Base-by-base conservation (phyloP, 2,888 invertebrate species). In the Nezara viridula region DNA sequence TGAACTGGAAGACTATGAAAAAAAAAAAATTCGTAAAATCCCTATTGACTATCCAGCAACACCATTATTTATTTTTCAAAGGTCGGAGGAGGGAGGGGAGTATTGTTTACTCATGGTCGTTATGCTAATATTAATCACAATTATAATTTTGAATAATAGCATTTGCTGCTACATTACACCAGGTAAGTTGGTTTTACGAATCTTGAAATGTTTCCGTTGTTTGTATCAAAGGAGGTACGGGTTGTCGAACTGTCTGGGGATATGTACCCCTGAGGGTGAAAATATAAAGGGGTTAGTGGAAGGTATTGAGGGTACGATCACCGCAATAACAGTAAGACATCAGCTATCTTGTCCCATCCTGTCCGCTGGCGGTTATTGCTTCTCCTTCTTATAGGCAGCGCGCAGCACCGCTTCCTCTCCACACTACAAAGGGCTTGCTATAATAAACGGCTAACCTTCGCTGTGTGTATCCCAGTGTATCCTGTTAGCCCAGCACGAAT, bases 301-400 rank as follows among this genome's bases (percentile, higher is more conserved):
- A 73, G 66, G 37, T 73, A 73, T 73, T 21, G 66, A 73, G 66
- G 66, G 66, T 73, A 37, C 66, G 37, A 73, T 73, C 32, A 73
- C 66, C 66, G 66, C 66, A 73, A 73, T 73, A 73, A 73, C 66
- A 73, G 19, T 73, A 73, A 73, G 66, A 37, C 6, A 32, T 37
- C 19, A 6, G 37, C 66, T 37, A 73, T 73, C 66, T 73, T 73
- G 66, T 73, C 19, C 66, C 37, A 37, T 12, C 27, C 55, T 27
- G 60, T 14, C 27, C 32, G 60, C 27, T 32, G 60, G 60, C 66
- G 16, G 66, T 73, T 73, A 73, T 73, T 1, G 32, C 37, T 21
- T 73, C 37, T n/a, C n/a, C n/a, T 73, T 37, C 66, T 73, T 37
- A 73, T 37, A 37, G 66, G 14, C 32, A 32, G 27, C 10, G 21